Conservation (phyloP, 2,797 vertebrate genomes). For the Pipistrellus pipistrellus region DNA sequence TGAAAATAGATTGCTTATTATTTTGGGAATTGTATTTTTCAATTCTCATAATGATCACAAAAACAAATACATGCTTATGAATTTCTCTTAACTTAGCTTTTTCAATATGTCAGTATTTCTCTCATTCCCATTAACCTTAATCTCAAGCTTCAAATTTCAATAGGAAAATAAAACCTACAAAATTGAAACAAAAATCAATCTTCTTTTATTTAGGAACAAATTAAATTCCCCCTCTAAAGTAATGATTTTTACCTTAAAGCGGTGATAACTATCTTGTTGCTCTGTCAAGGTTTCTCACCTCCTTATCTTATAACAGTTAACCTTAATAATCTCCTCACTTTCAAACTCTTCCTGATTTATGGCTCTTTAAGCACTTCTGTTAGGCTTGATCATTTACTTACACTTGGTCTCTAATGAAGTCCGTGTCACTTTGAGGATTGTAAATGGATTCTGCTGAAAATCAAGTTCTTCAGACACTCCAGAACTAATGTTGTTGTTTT, state of each 20-base stretch:
- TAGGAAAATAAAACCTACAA: conserved; percentile 79
- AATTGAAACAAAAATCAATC: conserved; percentile 82
- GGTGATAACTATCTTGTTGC: conserved; percentile 79
- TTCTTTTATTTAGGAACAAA: conserved; percentile 83
- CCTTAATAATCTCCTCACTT: conserved; percentile 84
- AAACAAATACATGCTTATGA: background rate
- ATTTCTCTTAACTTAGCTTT: conserved; percentile 42
- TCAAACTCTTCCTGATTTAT: conserved; percentile 76
- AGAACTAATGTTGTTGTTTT: background rate
- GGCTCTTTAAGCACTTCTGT: conserved; percentile 76
- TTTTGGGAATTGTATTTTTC: conserved; percentile 45
- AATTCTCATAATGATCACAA: background rate
- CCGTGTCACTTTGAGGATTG: conserved; percentile 79
- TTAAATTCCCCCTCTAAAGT: conserved; percentile 77
- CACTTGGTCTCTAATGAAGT: conserved; percentile 76
- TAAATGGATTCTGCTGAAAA: conserved; percentile 83
- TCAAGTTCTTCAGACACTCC: conserved; percentile 76
- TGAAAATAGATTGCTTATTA: conserved; percentile 11
- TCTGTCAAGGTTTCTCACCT: conserved; percentile 79
- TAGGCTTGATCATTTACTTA: conserved; percentile 79
- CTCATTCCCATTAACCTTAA: background rate
- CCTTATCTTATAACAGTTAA: conserved; percentile 79
- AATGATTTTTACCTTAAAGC: conserved; percentile 85
- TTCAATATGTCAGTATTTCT: background rate
- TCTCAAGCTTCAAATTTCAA: conserved; percentile 54